Evolutionary conservation across 2,888 invertebrate species (phyloP).

Genomic region (Tanypteryx hageni): DNA sequence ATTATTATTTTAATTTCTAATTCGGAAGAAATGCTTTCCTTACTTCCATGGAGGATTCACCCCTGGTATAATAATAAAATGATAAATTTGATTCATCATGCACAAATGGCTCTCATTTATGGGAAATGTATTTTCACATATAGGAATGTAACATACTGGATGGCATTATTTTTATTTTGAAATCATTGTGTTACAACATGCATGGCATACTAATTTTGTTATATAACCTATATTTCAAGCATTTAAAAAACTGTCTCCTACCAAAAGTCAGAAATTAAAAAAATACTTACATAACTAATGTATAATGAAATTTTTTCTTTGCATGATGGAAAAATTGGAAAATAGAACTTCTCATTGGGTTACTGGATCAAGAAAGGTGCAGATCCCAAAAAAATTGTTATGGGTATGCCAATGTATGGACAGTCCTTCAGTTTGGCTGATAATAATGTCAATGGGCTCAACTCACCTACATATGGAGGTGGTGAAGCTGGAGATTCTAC

Average conservation of each 20-base stretch:
- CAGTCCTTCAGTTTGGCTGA: conserved; percentile 91
- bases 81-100: no score
- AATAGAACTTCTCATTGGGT: conserved; percentile 89
- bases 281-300: neutral
- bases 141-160: no score
- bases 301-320: conserved; percentile 69
- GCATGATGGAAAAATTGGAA: conserved; percentile 63
- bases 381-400: conserved; percentile 85
- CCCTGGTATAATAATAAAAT: no score
- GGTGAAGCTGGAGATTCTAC: conserved; percentile 94
- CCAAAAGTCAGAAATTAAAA: neutral
- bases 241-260: neutral
- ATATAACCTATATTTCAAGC: neutral
- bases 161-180: no score
- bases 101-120: no score
- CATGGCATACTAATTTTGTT: neutral
- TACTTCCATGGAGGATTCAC: no score
- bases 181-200: no score
- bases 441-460: conserved; percentile 80
- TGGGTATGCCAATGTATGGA: conserved; percentile 94
- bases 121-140: no score
- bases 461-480: conserved; percentile 88
- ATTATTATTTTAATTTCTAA: no score
- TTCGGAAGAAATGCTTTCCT: no score
- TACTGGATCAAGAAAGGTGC: conserved; percentile 92